These are phyloP conservation scores for Fragum sueziense DNA, from an alignment of 2,888 invertebrate genomes.

Conservation along the genomic window DNA sequence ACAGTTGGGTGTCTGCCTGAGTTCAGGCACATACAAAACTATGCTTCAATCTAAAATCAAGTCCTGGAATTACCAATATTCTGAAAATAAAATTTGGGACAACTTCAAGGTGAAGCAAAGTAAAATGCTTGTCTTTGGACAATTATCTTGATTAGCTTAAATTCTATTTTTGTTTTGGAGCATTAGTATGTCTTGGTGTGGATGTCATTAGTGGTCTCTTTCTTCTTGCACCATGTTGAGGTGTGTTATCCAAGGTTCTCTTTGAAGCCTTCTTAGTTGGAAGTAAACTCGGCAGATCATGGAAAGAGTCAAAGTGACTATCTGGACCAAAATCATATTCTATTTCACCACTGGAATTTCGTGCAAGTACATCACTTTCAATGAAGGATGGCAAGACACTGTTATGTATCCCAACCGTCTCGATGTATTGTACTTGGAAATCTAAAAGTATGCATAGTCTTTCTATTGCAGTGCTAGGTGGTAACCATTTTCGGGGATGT, in stretches of 20 bases:
- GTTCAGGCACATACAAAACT: too few species aligned
- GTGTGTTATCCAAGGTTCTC: background rate
- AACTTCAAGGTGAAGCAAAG: too few species aligned
- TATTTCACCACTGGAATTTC: slow-evolving; percentile 16
- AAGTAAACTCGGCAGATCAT: background rate
- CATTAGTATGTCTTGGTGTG: background rate
- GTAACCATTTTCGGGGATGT: slow-evolving; percentile 19
- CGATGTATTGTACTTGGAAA: slow-evolving; percentile 15
- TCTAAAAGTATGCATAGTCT: background rate
- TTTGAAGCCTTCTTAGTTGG: background rate
- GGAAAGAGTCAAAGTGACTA: background rate
- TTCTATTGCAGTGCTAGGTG: slow-evolving; percentile 14
- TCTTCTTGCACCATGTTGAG: background rate
- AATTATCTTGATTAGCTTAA: too few species aligned
- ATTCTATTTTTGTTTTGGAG: too few species aligned
- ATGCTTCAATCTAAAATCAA: too few species aligned
- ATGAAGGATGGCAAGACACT: background rate
- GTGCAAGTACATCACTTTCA: background rate
- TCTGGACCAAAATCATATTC: slow-evolving; percentile 26
- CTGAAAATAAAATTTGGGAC: too few species aligned
- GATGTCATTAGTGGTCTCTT: background rate
- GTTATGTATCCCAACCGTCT: slow-evolving; percentile 8
- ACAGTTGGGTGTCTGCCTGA: too few species aligned
- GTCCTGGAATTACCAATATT: too few species aligned
- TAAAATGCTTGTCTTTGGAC: too few species aligned